Evolutionary conservation across 2,888 invertebrate genomes (phyloP).

Genomic region (Arctia plantaginis): DNA sequence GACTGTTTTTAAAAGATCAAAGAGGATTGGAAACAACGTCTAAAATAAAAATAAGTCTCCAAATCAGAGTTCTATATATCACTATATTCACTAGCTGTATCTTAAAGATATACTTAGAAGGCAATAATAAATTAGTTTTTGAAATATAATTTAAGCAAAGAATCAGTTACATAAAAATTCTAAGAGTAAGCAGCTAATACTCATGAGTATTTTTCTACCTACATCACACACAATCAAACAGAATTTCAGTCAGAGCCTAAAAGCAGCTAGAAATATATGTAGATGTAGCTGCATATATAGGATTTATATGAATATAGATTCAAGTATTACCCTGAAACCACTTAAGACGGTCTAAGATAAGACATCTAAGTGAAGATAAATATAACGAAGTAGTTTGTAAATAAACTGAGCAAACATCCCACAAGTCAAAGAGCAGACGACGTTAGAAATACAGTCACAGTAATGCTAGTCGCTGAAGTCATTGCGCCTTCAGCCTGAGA

Average conservation of each 20-base stretch:
- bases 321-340: neutral
- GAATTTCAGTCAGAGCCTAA: neutral
- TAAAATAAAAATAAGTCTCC: neutral
- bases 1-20: neutral
- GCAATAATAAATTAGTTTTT: neutral
- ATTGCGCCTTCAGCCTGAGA: constrained; percentile 32
- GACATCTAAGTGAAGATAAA: neutral
- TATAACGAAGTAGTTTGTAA: neutral
- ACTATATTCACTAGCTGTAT: neutral
- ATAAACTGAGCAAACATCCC: neutral
- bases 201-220: neutral
- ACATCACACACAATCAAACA: neutral
- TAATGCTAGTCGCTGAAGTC: constrained; percentile 26
- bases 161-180: neutral
- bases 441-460: constrained; percentile 28
- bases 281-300: neutral
- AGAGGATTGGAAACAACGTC: neutral
- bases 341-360: neutral
- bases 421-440: constrained; percentile 16
- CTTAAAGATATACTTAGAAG: neutral
- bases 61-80: neutral
- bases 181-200: neutral
- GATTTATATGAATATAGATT: neutral
- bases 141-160: neutral
- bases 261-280: neutral